Evolutionary conservation across 2,888 invertebrate genomes (phyloP).

Genomic region (Meiosimyza platycephala): DNA sequence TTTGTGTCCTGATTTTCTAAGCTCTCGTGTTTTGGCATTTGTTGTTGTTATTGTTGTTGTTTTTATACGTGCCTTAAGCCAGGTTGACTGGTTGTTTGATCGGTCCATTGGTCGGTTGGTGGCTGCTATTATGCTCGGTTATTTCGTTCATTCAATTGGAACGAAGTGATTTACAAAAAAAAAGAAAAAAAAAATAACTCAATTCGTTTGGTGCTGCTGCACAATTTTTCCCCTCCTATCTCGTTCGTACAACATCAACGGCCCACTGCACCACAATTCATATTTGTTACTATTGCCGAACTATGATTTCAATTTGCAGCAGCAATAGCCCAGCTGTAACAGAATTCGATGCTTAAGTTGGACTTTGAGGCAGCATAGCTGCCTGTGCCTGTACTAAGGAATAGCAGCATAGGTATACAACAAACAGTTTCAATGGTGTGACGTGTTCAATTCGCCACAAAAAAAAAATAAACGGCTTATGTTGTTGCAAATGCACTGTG

Average conservation of each 20-base stretch:
- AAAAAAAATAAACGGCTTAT: too few relatives aligned
- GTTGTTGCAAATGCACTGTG: too few relatives aligned
- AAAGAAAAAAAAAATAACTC: slow-evolving; percentile 14
- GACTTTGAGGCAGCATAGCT: too few relatives aligned
- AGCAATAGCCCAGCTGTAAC: slow-evolving; percentile 8
- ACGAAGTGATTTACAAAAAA: slow-evolving; percentile 60
- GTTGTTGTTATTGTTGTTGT: not conserved
- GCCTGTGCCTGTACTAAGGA: too few relatives aligned
- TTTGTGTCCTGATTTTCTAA: slow-evolving; percentile 12
- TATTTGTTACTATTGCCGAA: not conserved
- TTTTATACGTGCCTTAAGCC: slow-evolving; percentile 8
- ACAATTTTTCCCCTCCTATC: not conserved
- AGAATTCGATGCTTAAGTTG: too few relatives aligned
- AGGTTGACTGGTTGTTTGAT: not conserved
- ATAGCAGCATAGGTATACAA: too few relatives aligned
- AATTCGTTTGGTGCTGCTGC: slow-evolving; percentile 56
- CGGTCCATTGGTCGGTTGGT: not conserved
- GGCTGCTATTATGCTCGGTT: not conserved
- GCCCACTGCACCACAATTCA: not conserved
- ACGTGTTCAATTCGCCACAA: too few relatives aligned
- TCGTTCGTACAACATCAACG: not conserved
- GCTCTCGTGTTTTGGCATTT: not conserved
- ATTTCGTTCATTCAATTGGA: slow-evolving; percentile 60
- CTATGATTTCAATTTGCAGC: slow-evolving; percentile 34
- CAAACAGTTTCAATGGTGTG: too few relatives aligned